These are phyloP conservation scores for Orycteropus afer DNA, from an alignment of 2,113 vertebrate genomes.

Conservation along the genomic window DNA sequence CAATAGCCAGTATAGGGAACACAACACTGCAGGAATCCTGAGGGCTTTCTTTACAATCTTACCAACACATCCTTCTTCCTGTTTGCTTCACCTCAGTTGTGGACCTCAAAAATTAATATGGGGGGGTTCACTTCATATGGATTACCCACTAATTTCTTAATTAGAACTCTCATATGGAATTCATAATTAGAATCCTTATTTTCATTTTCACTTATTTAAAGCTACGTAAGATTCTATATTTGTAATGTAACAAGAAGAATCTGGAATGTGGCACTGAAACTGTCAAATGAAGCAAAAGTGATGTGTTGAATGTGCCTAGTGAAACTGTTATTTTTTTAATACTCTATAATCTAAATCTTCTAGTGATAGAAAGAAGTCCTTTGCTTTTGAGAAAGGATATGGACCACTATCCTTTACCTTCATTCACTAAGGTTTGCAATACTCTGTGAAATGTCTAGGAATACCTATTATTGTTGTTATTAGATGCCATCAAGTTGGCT, in stretches of 20 bases:
- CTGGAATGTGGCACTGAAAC: background rate
- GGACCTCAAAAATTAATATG: background rate
- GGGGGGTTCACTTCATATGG: background rate
- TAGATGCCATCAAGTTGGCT: too few relatives aligned
- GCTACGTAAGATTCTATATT: background rate
- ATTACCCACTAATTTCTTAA: background rate
- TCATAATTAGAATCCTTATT: too few relatives aligned
- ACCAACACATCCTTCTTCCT: background rate
- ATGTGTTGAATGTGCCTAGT: background rate
- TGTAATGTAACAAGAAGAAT: background rate
- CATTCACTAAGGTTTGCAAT: too few relatives aligned
- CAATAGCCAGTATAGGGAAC: background rate
- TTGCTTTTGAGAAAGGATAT: background rate
- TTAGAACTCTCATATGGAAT: too few relatives aligned
- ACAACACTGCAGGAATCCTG: background rate
- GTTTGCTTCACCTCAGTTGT: background rate
- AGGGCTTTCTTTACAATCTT: background rate
- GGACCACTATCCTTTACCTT: background rate
- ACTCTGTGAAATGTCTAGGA: too few relatives aligned
- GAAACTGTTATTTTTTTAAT: background rate
- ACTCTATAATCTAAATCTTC: background rate
- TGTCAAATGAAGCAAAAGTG: background rate
- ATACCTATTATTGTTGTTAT: too few relatives aligned
- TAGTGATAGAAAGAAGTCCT: background rate
- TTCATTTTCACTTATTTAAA: background rate